Evolutionary conservation across 2,888 invertebrate species (phyloP).

Genomic region (Daptonema setosum): DNA sequence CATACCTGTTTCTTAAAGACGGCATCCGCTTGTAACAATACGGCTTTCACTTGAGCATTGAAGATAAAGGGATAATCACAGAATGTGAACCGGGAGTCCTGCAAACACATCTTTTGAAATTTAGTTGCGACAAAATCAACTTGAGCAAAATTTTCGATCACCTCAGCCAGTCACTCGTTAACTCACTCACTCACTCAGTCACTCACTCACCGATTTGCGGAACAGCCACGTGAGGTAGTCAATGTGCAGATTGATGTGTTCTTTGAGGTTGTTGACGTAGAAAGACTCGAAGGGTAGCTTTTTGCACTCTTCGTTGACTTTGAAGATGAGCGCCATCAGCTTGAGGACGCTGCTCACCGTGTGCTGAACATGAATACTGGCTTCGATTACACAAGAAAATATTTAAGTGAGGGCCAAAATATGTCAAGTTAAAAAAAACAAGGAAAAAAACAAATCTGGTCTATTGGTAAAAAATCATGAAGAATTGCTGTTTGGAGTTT

Average conservation of each 20-base stretch:
- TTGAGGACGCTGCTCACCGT: constrained; percentile 33
- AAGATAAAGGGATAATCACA: constrained; percentile 86
- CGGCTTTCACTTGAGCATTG: constrained; percentile 69
- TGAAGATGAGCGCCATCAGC: constrained; percentile 45
- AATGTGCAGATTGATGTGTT: constrained; percentile 50
- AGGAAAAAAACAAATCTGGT: too few relatives aligned
- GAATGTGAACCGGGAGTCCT: constrained; percentile 38
- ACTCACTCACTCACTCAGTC: too few relatives aligned
- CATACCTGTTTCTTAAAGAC: constrained; percentile 42
- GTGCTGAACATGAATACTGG: neutral
- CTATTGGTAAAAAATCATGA: too few relatives aligned
- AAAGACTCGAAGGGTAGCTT: constrained; percentile 52
- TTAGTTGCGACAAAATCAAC: too few relatives aligned
- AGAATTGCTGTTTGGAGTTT: too few relatives aligned
- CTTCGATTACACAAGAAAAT: too few relatives aligned
- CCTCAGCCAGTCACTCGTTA: too few relatives aligned
- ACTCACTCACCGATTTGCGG: too few relatives aligned
- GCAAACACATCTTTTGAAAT: constrained; percentile 6
- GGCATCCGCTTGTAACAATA: constrained; percentile 63
- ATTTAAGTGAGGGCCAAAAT: too few relatives aligned
- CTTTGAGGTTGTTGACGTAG: constrained; percentile 56
- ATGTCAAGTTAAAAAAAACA: too few relatives aligned
- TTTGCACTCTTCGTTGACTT: constrained; percentile 17
- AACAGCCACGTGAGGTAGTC: constrained; percentile 60
- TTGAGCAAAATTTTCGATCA: too few relatives aligned